Conservation (phyloP, 2,797 vertebrate genomes). For the Myotis daubentonii region DNA sequence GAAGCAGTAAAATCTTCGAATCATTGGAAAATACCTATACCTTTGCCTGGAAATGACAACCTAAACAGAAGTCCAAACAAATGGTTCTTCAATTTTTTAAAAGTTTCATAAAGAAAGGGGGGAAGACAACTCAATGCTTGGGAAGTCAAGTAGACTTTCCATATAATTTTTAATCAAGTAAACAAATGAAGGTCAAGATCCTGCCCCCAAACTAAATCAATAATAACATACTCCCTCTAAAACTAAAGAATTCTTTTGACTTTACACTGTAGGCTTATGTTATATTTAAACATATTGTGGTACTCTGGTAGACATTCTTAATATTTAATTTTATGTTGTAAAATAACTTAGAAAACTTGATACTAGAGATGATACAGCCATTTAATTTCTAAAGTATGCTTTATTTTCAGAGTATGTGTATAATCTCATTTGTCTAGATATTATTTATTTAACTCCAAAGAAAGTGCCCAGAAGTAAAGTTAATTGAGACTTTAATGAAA, state of each 20-base stretch:
- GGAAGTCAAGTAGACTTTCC: neutral
- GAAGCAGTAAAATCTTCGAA: neutral
- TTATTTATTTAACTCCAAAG: conserved; percentile 17
- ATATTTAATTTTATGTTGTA: conserved; percentile 45
- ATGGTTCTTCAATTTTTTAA: neutral
- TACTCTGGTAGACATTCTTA: neutral
- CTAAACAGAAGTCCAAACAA: conserved; percentile 33
- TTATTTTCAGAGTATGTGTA: neutral
- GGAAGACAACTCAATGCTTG: neutral
- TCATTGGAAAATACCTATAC: neutral
- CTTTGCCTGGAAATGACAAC: conserved; percentile 38
- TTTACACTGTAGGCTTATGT: neutral
- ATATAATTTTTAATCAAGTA: neutral
- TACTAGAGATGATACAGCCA: neutral
- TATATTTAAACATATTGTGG: conserved; percentile 15
- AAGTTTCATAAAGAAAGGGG: neutral
- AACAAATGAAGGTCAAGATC: neutral
- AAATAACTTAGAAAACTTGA: conserved; percentile 8
- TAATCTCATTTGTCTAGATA: neutral
- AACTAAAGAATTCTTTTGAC: neutral
- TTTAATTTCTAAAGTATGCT: neutral
- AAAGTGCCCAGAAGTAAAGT: neutral
- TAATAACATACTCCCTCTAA: conserved; percentile 8
- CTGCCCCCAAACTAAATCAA: neutral
- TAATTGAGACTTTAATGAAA: neutral